These are phyloP conservation scores for Pollenia amentaria DNA, from an alignment of 2,888 invertebrate genomes.

Conservation along the genomic window DNA sequence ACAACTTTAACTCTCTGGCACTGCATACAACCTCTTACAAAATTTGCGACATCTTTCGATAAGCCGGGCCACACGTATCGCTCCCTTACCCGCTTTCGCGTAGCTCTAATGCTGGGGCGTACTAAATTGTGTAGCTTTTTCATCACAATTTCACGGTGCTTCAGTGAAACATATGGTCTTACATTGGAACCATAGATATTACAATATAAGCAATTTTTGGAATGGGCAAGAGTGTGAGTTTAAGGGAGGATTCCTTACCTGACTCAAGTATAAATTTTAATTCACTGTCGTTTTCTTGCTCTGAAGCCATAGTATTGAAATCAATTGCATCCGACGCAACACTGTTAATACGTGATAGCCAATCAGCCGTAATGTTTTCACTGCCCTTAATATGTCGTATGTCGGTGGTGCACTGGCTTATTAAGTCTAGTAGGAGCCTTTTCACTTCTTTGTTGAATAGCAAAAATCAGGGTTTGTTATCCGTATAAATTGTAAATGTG, in stretches of 20 bases:
- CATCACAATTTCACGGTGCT: background rate
- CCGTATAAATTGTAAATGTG: too few relatives aligned
- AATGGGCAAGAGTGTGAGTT: too few relatives aligned
- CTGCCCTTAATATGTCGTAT: constrained; percentile 68
- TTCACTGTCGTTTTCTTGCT: constrained; percentile 17
- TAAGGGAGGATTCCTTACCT: too few relatives aligned
- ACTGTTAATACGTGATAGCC: constrained; percentile 54
- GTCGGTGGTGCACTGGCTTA: constrained; percentile 59
- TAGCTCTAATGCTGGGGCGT: constrained; percentile 20
- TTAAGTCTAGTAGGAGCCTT: constrained; percentile 81
- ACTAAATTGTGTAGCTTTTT: background rate
- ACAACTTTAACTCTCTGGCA: too few relatives aligned
- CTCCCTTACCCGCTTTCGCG: constrained; percentile 46
- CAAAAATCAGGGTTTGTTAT: too few relatives aligned
- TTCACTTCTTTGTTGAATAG: constrained; percentile 78
- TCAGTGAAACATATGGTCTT: constrained; percentile 50
- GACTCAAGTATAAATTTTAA: constrained; percentile 32
- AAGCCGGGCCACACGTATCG: too few relatives aligned
- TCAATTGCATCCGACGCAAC: background rate
- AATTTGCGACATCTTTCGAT: too few relatives aligned
- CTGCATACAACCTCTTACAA: too few relatives aligned
- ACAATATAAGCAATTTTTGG: constrained; percentile 54
- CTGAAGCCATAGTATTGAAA: background rate
- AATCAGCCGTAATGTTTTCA: too few relatives aligned
- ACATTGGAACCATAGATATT: constrained; percentile 50